Percentiles rank a stretch among this genome's conserved stretches.
Evolutionary conservation across 2,888 invertebrate genomes (phyloP).

Genomic region (Lithophane ornitopus): DNA sequence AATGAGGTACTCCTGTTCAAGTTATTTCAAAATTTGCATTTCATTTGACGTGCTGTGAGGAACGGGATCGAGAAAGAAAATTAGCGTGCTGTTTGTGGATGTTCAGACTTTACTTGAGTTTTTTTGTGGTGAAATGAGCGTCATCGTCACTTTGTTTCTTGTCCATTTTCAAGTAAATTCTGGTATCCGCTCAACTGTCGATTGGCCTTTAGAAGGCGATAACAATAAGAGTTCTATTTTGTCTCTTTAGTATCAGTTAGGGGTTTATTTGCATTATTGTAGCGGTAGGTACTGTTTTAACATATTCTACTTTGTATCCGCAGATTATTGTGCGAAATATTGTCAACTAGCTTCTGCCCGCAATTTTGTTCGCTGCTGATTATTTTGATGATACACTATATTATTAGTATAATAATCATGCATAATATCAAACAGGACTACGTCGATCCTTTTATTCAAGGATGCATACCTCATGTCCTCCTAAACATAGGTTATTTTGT

Average conservation of each 20-base stretch:
- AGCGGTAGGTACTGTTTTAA: neutral
- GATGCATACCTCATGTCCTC: too few relatives aligned
- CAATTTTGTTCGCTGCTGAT: neutral
- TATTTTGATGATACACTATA: too few relatives aligned
- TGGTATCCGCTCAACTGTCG: too few relatives aligned
- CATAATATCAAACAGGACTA: too few relatives aligned
- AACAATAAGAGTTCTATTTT: too few relatives aligned
- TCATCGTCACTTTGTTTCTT: neutral
- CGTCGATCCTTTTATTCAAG: too few relatives aligned
- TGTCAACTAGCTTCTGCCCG: neutral
- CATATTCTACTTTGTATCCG: neutral
- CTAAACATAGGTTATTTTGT: too few relatives aligned
- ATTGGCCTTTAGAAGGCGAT: too few relatives aligned
- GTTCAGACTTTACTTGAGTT: neutral
- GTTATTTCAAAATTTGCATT: constrained; percentile 64
- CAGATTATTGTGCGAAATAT: too few relatives aligned
- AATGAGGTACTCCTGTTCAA: constrained; percentile 65
- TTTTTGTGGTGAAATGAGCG: constrained; percentile 5
- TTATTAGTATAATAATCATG: too few relatives aligned
- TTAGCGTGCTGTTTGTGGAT: constrained; percentile 6
- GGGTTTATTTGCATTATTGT: too few relatives aligned
- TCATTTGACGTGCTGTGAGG: constrained; percentile 37
- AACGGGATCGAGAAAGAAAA: constrained; percentile 15
- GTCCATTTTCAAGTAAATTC: neutral
- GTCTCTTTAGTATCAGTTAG: too few relatives aligned